phyloP scores from a whole-genome alignment of 2,113 vertebrate species.

The Melanerpes aurifrons region DNA sequence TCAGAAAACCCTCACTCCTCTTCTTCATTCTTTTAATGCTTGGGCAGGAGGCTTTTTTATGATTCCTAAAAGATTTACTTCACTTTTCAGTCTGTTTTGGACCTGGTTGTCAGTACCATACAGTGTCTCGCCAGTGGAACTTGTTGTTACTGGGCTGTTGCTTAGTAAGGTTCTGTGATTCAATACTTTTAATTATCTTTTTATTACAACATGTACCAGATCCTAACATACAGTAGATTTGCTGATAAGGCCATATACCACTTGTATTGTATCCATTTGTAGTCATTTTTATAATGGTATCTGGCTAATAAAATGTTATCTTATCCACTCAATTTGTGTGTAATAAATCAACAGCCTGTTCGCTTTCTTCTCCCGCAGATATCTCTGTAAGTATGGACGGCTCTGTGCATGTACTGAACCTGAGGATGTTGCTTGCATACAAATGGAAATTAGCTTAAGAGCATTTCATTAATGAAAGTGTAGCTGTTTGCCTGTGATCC shows the following conservation, averaged over 20 bases:
- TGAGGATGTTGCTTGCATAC: slow-evolving; percentile 76
- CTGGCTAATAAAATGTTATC: slow-evolving; percentile 83
- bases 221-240: slow-evolving; percentile 75
- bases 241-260: slow-evolving; percentile 74
- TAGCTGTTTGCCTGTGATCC: slow-evolving; percentile 61
- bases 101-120: neutral
- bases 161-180: slow-evolving; percentile 68
- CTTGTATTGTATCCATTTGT: slow-evolving; percentile 74
- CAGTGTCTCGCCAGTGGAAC: slow-evolving; percentile 16
- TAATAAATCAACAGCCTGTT: slow-evolving; percentile 79
- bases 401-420: slow-evolving; percentile 67
- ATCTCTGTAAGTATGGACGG: slow-evolving; percentile 42
- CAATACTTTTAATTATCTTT: slow-evolving; percentile 79
- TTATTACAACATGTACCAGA: slow-evolving; percentile 69
- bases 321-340: slow-evolving; percentile 79
- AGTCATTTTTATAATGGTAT: slow-evolving; percentile 79
- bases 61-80: slow-evolving; percentile 9
- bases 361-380: slow-evolving; percentile 65
- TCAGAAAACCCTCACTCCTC: neutral
- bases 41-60: slow-evolving; percentile 30
- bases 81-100: slow-evolving; percentile 1
- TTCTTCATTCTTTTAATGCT: neutral
- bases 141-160: slow-evolving; percentile 56
- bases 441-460: slow-evolving; percentile 79
- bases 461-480: slow-evolving; percentile 77